These are phyloP conservation scores for Limnephilus lunatus DNA, from an alignment of 2,888 invertebrate species.

Conservation along the genomic window DNA sequence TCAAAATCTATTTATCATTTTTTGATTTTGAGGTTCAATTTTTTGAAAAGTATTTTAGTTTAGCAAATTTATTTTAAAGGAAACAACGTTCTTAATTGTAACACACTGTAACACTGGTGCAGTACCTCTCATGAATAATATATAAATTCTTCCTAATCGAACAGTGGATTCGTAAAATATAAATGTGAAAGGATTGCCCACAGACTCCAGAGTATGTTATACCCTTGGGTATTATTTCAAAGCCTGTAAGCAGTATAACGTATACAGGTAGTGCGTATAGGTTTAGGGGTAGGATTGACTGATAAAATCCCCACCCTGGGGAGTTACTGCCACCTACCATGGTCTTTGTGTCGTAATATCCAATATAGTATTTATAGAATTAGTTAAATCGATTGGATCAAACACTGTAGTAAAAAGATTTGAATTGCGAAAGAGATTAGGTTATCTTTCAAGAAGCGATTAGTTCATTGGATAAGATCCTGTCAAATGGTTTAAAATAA, in stretches of 20 bases:
- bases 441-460: not conserved
- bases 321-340: not conserved
- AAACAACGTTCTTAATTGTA: no score
- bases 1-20: no score
- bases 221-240: not conserved
- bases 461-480: not conserved
- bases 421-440: not conserved
- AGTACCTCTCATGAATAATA: not conserved
- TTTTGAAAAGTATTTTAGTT: no score
- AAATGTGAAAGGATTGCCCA: not conserved
- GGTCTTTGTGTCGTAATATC: not conserved
- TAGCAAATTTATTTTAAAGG: no score
- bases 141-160: not conserved
- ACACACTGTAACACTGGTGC: not conserved
- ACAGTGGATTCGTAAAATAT: not conserved
- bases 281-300: not conserved
- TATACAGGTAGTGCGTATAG: not conserved
- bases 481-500: not conserved
- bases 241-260: not conserved
- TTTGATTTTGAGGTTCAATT: no score
- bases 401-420: not conserved
- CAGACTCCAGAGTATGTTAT: not conserved
- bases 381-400: not conserved
- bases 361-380: not conserved
- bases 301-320: not conserved